These are phyloP conservation scores for Motacilla tschutschensis DNA, from an alignment of 2,113 vertebrate species.

Conservation along the genomic window DNA sequence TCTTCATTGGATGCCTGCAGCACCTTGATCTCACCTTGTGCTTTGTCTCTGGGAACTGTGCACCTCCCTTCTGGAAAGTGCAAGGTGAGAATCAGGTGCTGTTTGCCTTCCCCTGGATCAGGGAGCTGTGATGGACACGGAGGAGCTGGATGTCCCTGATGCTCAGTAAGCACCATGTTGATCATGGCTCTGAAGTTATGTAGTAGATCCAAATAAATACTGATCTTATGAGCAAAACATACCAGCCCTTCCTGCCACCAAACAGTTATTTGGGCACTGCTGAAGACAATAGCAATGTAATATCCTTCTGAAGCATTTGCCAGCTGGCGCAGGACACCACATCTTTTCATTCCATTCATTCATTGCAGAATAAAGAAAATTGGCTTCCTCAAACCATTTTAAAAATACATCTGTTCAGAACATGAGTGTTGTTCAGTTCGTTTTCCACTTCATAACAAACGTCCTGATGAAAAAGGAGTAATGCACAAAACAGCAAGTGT, in stretches of 20 bases:
- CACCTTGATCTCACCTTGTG: neutral
- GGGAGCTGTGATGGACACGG: accelerated
- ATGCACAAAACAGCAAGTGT: neutral
- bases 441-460: neutral
- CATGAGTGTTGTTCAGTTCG: neutral
- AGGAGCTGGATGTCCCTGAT: neutral
- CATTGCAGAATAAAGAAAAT: slow-evolving; percentile 27
- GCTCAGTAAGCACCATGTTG: accelerated
- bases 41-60: neutral
- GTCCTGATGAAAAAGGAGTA: neutral
- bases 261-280: neutral
- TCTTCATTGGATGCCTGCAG: neutral
- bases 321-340: neutral
- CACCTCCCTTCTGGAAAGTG: neutral
- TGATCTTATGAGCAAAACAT: neutral
- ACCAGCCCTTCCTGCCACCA: neutral
- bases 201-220: neutral
- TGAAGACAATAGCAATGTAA: slow-evolving; percentile 36
- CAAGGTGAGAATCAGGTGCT: neutral
- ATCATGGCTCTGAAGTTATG: neutral
- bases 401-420: slow-evolving; percentile 36
- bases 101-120: neutral
- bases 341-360: slow-evolving; percentile 42
- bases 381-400: neutral
- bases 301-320: slow-evolving; percentile 36